Evolutionary conservation across 2,888 invertebrate genomes (phyloP), one percentile per base, ranked within the genome.

Genomic region (Deroplatys truncata): DNA sequence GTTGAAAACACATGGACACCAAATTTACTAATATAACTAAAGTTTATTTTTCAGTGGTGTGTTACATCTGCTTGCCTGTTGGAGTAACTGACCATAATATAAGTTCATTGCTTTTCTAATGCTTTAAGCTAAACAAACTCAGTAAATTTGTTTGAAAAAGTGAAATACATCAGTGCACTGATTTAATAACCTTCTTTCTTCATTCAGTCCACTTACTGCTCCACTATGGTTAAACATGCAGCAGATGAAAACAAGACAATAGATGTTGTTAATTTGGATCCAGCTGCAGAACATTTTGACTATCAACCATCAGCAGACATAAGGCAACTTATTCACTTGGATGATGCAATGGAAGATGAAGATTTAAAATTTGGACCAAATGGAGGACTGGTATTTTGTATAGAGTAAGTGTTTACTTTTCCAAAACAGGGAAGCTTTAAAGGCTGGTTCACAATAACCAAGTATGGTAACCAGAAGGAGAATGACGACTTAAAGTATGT

Each of bases 341-440:
- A 99, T 91, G 99, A 99, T 95, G 98, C 97, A 0, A 99, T 99
- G 98, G 98, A 99, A 93, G 98, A 99, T 93, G 97, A 98, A 91
- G 97, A 98, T 92, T 93, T 99, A 56, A 96, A 96, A 92, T 98
- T 98, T 93, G 99, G 99, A 0, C 99, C 99, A 0, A 99, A 99
- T 93, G 99, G 99, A 10, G 99, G 99, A 2, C 95, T 99, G 9
- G 95, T 99, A 0, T 99, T 98, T 94, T 99, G 99, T 93, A 96
- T 99, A 94, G 98, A 99, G 97, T 97, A 93, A 94, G 96, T 94
- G 90, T 90, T 86, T 13, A 10, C 13, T 43, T 2, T 13, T 13
- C 13, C 7, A 43, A 43, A 43, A 43, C 2, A 83, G 82, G 89
- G 31, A 89, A 28, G 28, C n/a, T 29, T n/a, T 20, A 20, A 16